phyloP scores from a whole-genome alignment of 1,140 invertebrate species.

The Parapsyche elsis region DNA sequence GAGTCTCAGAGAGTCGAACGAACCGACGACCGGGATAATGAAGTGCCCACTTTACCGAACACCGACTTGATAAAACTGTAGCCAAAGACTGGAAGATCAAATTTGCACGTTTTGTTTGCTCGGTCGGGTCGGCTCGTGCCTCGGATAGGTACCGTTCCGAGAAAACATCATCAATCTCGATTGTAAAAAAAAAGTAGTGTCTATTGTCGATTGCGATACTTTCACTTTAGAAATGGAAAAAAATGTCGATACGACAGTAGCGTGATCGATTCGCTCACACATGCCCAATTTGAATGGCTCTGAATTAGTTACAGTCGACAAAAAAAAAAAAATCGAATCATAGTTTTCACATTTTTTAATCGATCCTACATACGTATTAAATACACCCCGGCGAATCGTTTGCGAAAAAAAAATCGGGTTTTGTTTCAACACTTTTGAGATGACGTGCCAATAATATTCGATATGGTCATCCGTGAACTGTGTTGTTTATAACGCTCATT shows the following conservation, averaged over 20 bases:
- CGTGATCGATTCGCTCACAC: no score
- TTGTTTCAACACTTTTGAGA: no score
- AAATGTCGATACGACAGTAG: no score
- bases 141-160: not conserved
- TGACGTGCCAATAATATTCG: not conserved
- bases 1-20: not conserved
- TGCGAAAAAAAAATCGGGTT: no score
- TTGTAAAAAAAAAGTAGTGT: not conserved
- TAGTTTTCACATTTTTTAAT: no score
- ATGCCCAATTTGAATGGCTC: no score
- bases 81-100: not conserved
- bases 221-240: not conserved
- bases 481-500: slow-evolving; percentile 7
- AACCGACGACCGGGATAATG: slow-evolving; percentile 20
- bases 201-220: not conserved
- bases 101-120: not conserved
- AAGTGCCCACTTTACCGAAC: slow-evolving; percentile 17
- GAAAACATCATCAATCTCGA: slow-evolving; percentile 8
- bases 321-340: no score
- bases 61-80: not conserved
- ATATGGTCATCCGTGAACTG: not conserved
- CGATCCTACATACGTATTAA: no score
- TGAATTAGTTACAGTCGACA: no score
- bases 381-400: no score
- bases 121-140: not conserved